These are phyloP conservation scores for Gymnocheta viridis DNA, from an alignment of 2,888 invertebrate species.

Conservation along the genomic window DNA sequence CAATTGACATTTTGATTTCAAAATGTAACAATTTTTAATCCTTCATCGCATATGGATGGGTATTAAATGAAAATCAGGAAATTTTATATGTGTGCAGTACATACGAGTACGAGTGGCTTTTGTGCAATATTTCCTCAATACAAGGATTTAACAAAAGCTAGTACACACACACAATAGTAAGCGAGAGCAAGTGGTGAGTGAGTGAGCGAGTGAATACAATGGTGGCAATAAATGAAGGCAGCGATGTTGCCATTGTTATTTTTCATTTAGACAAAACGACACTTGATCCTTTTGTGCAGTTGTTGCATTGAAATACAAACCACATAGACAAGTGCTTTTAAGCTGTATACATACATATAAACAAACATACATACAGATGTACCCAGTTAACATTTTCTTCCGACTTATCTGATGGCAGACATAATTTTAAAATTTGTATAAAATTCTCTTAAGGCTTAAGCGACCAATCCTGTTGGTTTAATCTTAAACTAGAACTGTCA, in stretches of 20 bases:
- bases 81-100: background rate
- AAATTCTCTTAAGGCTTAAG: background rate
- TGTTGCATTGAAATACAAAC: constrained; percentile 34
- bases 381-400: background rate
- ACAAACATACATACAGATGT: background rate
- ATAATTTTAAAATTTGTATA: background rate
- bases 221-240: constrained; percentile 22
- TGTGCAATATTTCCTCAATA: constrained; percentile 35
- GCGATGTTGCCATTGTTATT: constrained; percentile 35
- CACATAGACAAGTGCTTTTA: constrained; percentile 21
- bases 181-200: constrained; percentile 2
- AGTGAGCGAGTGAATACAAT: constrained; percentile 29
- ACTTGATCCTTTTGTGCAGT: constrained; percentile 57
- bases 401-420: background rate
- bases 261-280: constrained; percentile 59
- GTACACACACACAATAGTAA: constrained; percentile 40
- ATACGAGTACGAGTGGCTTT: background rate
- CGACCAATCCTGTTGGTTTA: no score
- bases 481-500: no score
- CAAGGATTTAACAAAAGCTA: constrained; percentile 25
- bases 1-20: constrained; percentile 51
- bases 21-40: constrained; percentile 54
- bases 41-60: constrained; percentile 37
- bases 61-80: constrained; percentile 50
- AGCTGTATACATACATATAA: background rate